Evolutionary conservation across 2,797 vertebrate species (phyloP), one percentile per base, ranked within the genome.

Genomic region (Nyctalus aviator): DNA sequence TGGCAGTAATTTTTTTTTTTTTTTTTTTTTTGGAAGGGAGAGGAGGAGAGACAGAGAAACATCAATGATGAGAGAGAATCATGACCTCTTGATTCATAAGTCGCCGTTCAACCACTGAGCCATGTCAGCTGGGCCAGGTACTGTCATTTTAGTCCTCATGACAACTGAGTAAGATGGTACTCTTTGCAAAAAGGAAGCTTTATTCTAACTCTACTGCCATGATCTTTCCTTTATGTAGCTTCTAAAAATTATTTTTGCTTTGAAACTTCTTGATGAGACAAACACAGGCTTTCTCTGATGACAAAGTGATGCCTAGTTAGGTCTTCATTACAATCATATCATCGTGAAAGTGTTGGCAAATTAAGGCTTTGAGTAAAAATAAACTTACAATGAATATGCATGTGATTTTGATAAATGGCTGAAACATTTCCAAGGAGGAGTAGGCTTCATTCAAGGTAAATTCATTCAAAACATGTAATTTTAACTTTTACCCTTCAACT

Each of bases 321-420:
- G 57, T 93, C 79, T 93, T 96, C 77, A 79, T 95, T 94, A 95
- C 79, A 85, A 93, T 96, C 18, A 73, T 48, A 87, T 50, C 0
- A 92, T 92, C 93, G 84, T 76, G 89, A 96, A 95, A 94, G 48
- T 93, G 62, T 90, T 96, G 23, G 44, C 82, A 64, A 96, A 77
- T 96, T 97, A 96, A 59, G 13, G 48, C 62, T 97, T 96, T 88
- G 59, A 90, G 81, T 79, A 46, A 32, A 93, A 96, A 66, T 94
- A 97, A 97, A 85, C 41, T 91, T 75, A 84, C 14, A 48, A 92
- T 96, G 97, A 97, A 96, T 97, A 96, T 87, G 95, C 90, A 96
- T 90, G 64, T 68, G 13, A 90, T 94, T 92, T 94, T 84, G 73
- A 90, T 94, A 97, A 95, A 97, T 44, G 96, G 13, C 86, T 86